Evolutionary conservation across 2,113 vertebrate species (phyloP), one percentile per base, ranked within the genome.

Genomic region (Telmatochromis sp.): DNA sequence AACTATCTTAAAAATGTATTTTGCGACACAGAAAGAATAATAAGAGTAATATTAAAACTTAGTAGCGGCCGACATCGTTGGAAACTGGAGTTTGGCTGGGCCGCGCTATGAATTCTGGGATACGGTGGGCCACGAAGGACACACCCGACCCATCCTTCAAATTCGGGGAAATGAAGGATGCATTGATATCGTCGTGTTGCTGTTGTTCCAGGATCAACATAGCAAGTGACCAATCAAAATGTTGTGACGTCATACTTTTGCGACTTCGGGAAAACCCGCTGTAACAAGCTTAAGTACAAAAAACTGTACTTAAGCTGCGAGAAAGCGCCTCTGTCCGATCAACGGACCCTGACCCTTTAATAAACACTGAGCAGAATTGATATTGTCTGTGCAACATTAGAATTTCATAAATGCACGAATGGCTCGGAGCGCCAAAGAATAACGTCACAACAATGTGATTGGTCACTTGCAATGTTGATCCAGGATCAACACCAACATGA

Each of bases 11-110:
- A 3, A 55, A 26, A 14, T 57, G 1, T 57, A 14, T 57, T 57
- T 57, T 57, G 54, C 0, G 0, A 57, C 54, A 8, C 23, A 57
- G 54, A 26, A 26, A 55, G 21, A 26, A 1, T 57, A 26, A 57
- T 26, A 26, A 5, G 54, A 26, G 23, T 57, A 1, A 57, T 26
- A 3, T 57, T 57, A 57, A 26, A 57, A 14, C 12, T 28, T 0
- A 57, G 54, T 2, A 57, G 54, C 0, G 0, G 2, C 54, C 3
- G 4, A 1, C 7, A 15, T 57, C 0, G 1, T 57, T 57, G 23
- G 23, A 28, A 3, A 2, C 54, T 15, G 54, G 54, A 57, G 0
- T 26, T 57, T 26, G 23, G 55, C 23, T 28, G 55, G 55, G 23
- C 13, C 7, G 1, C 1, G 23, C 54, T 57, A 28, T 28, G 23